Percentiles rank a stretch among this genome's conserved stretches.
Evolutionary conservation across 2,113 vertebrate genomes (phyloP).

Genomic region (Zapus hudsonius): DNA sequence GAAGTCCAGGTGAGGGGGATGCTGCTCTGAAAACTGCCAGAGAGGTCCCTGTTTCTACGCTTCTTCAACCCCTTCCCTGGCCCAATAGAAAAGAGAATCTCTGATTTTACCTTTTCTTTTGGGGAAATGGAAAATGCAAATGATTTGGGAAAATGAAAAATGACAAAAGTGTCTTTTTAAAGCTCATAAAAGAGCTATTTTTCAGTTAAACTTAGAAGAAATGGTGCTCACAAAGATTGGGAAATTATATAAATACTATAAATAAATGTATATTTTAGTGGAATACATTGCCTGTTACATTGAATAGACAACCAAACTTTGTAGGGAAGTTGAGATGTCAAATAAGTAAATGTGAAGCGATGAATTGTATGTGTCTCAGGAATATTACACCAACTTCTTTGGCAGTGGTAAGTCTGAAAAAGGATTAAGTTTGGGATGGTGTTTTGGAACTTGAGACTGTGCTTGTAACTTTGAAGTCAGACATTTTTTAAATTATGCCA

Average conservation of each 20-base stretch:
- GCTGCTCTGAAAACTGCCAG: not conserved
- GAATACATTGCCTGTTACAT: not conserved
- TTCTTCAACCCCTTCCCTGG: not conserved
- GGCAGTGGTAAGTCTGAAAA: not conserved
- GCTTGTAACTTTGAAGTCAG: not conserved
- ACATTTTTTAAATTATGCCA: not conserved
- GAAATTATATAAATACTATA: not conserved
- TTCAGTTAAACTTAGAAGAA: not conserved
- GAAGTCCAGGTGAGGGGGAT: not conserved
- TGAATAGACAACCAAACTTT: not conserved
- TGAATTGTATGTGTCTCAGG: not conserved
- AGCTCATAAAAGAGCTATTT: not conserved
- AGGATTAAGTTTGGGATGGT: not conserved
- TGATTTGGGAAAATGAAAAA: slow-evolving; percentile 52
- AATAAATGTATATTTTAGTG: not conserved
- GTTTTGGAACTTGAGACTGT: not conserved
- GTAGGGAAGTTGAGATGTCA: not conserved
- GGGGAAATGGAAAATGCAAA: slow-evolving; percentile 56
- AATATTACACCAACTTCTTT: not conserved
- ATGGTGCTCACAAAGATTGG: not conserved
- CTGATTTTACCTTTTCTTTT: slow-evolving; percentile 19
- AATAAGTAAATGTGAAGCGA: not conserved
- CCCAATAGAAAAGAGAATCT: not conserved
- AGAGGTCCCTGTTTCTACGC: not conserved
- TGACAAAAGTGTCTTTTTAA: not conserved